phyloP scores from a whole-genome alignment of 2,888 invertebrate genomes.

The Drosophila quinaria region DNA sequence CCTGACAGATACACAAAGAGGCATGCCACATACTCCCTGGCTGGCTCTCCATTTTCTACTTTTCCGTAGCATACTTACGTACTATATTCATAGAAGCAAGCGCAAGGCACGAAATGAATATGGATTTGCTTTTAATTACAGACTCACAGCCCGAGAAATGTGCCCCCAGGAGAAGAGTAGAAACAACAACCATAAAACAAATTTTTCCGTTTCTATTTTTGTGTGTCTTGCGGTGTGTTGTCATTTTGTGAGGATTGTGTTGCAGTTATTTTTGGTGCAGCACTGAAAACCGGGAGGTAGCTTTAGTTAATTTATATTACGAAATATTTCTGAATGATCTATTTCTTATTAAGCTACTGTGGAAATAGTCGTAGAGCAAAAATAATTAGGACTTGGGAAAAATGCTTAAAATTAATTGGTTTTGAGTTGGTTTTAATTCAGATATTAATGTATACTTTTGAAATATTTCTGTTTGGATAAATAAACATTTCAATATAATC shows the following conservation, averaged over 20 bases:
- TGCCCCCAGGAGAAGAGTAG: conserved; percentile 3
- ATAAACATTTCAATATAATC: background rate
- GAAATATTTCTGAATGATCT: background rate
- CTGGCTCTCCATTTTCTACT: conserved; percentile 3
- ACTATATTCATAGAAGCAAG: conserved; percentile 14
- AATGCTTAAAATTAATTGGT: background rate
- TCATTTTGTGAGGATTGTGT: conserved; percentile 10
- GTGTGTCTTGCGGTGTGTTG: conserved; percentile 15
- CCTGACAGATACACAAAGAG: conserved; percentile 48
- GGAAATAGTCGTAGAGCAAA: background rate
- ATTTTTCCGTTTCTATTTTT: conserved; percentile 43
- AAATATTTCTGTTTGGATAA: background rate
- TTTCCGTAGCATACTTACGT: conserved; percentile 45
- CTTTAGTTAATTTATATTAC: conserved; percentile 3
- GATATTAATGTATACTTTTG: background rate
- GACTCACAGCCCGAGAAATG: conserved; percentile 28
- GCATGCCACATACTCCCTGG: conserved; percentile 43
- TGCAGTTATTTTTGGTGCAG: conserved; percentile 31
- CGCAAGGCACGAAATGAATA: conserved; percentile 68
- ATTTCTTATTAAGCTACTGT: background rate
- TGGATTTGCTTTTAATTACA: conserved; percentile 80
- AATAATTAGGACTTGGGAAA: background rate
- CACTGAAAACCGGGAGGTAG: background rate
- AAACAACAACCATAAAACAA: conserved; percentile 23
- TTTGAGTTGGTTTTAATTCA: background rate